These are phyloP conservation scores for Ophiothrix spiculata DNA, from an alignment of 35 echinoderm and acorn worm species.

Conservation along the genomic window DNA sequence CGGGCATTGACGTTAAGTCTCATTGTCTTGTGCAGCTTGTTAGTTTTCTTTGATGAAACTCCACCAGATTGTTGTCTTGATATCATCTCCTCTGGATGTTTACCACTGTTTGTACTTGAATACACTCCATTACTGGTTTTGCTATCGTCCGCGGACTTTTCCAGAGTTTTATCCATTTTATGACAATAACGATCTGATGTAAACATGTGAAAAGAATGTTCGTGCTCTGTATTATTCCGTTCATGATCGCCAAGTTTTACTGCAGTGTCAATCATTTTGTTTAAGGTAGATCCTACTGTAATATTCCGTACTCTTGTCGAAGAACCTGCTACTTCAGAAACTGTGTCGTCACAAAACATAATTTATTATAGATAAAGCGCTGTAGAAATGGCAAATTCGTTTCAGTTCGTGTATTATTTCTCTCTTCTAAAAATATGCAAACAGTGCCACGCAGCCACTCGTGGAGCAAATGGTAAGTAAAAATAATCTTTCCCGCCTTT, in stretches of 20 bases:
- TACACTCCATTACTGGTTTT: no score
- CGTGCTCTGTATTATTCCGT: neutral
- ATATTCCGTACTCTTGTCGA: neutral
- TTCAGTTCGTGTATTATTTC: neutral
- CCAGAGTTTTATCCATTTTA: neutral
- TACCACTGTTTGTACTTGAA: neutral
- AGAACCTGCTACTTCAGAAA: neutral
- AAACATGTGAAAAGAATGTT: neutral
- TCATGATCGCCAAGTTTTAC: neutral
- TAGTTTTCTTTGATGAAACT: neutral
- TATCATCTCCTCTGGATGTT: neutral
- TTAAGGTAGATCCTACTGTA: constrained; percentile 20
- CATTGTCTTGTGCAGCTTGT: neutral
- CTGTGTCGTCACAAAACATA: neutral
- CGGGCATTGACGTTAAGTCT: constrained; percentile 86
- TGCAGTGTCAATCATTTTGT: constrained; percentile 26
- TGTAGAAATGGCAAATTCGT: no score
- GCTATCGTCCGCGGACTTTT: neutral
- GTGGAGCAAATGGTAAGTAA: neutral
- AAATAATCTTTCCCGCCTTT: neutral
- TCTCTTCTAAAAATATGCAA: neutral
- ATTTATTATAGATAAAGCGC: neutral
- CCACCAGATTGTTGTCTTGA: neutral
- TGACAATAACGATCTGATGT: neutral
- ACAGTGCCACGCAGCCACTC: neutral